Percentiles rank a stretch among this genome's conserved stretches.
These are phyloP conservation scores for Telmatochromis sp. DNA, from an alignment of 2,113 vertebrate species.

Conservation along the genomic window DNA sequence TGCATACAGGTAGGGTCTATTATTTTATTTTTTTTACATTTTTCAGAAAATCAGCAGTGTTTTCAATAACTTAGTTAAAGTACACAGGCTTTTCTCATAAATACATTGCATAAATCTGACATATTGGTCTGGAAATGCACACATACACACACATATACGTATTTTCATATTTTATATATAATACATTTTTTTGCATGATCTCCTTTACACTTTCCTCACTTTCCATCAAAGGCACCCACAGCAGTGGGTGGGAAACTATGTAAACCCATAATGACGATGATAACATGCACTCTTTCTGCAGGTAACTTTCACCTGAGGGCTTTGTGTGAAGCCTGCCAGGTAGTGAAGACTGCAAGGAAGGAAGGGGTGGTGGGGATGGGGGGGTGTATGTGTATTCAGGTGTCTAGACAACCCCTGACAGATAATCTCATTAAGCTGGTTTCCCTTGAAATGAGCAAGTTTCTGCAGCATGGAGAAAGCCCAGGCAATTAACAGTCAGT, in stretches of 20 bases:
- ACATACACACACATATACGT: neutral
- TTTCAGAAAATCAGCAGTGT: neutral
- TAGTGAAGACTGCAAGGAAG: neutral
- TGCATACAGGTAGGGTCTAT: neutral
- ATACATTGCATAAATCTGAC: neutral
- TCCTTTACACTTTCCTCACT: neutral
- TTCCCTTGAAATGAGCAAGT: slow-evolving; percentile 44
- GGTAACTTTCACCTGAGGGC: slow-evolving; percentile 64
- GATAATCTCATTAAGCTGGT: slow-evolving; percentile 73
- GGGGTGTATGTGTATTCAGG: slow-evolving; percentile 65
- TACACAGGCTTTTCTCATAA: neutral
- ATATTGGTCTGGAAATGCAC: neutral
- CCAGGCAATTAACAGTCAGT: slow-evolving; percentile 66
- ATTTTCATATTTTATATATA: neutral
- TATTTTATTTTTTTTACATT: too few relatives aligned
- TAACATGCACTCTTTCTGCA: slow-evolving; percentile 24
- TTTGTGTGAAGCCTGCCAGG: neutral
- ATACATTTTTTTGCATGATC: neutral
- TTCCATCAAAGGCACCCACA: neutral
- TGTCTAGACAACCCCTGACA: slow-evolving; percentile 65
- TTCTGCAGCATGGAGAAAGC: slow-evolving; percentile 61
- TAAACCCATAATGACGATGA: slow-evolving; percentile 68
- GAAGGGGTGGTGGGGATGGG: neutral
- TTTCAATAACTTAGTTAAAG: neutral
- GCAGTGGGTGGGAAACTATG: slow-evolving; percentile 22